Base-by-base conservation (phyloP, 2,113 vertebrate species). In the Phasianus colchicus region DNA sequence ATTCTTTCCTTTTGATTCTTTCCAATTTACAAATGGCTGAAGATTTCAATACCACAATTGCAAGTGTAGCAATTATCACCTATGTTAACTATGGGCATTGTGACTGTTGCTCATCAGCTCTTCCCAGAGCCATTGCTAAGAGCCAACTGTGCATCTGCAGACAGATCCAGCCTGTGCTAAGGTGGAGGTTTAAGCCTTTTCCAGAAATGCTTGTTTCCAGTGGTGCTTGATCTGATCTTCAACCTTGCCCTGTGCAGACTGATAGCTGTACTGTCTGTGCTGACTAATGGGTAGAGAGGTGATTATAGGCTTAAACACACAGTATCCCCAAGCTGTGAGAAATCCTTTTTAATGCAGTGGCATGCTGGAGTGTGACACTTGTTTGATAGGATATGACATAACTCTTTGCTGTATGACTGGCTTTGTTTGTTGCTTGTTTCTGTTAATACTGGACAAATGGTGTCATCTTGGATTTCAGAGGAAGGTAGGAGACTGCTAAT, bases 21-120 rank as follows among this genome's bases (percentile, higher is more conserved):
- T 4, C 5, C 0, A 1, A 3, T 60, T 76, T 89, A 64, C 17
- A 32, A 3, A 43, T 73, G 48, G n/a, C 50, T 19, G 13, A 50
- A 80, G 24, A 16, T 43, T 69, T 19, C 1, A 7, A 43, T 73
- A 4, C 14, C 63, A 2, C 7, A 60, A 12, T 30, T 43, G 30
- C 20, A 77, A 66, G 17, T 66, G 30, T 48, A 47, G 15, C 4
- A 55, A 1, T 40, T 0, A 0, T 54, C n/a, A 48, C n/a, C 0
- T 54, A 2, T 27, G 4, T 12, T 11, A 38, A 20, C 47, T 88
- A 8, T 12, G 38, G 47, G 30, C 43, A 38, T 58, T 4, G 1
- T 7, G 10, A 54, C 9, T 79, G 8, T 45, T 89, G 27, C 29
- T 66, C 19, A 16, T 16, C 16, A 38, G 5, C 11, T n/a, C 32